phyloP scores from a whole-genome alignment of 2,113 vertebrate genomes.

The Talpa occidentalis region DNA sequence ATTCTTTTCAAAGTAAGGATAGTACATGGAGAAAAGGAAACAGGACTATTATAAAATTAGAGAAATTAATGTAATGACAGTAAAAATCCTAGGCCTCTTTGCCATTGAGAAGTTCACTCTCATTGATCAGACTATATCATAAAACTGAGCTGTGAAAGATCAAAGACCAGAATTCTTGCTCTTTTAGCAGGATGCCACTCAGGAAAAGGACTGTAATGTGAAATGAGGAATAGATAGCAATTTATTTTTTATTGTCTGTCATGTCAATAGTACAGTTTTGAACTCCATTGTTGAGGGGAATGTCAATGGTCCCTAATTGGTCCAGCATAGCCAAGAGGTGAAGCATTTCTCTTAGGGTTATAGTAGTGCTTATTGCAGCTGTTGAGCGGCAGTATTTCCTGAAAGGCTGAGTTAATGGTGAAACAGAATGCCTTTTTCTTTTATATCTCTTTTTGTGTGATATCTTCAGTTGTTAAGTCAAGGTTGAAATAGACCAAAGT shows the following conservation, averaged over 20 bases:
- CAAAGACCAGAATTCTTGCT: slow-evolving; percentile 13
- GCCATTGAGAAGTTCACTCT: background rate
- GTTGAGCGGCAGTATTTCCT: slow-evolving; percentile 12
- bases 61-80: background rate
- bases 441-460: slow-evolving; percentile 42
- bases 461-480: slow-evolving; percentile 61
- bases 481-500: slow-evolving; percentile 60
- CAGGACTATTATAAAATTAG: background rate
- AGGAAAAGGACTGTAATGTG: background rate
- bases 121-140: background rate
- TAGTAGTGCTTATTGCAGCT: background rate
- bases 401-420: slow-evolving; percentile 37
- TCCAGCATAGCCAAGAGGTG: background rate
- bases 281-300: background rate
- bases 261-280: background rate
- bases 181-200: background rate
- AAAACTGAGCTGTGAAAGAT: slow-evolving; percentile 10
- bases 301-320: background rate
- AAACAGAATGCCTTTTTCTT: slow-evolving; percentile 29
- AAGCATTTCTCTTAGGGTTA: background rate
- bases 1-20: background rate
- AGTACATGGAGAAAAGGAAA: background rate
- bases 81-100: background rate
- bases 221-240: background rate
- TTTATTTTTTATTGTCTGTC: slow-evolving; percentile 16